Percentiles rank a stretch among this genome's conserved stretches.
Evolutionary conservation across 2,888 invertebrate genomes (phyloP).

Genomic region (Drosophila lacicola): DNA sequence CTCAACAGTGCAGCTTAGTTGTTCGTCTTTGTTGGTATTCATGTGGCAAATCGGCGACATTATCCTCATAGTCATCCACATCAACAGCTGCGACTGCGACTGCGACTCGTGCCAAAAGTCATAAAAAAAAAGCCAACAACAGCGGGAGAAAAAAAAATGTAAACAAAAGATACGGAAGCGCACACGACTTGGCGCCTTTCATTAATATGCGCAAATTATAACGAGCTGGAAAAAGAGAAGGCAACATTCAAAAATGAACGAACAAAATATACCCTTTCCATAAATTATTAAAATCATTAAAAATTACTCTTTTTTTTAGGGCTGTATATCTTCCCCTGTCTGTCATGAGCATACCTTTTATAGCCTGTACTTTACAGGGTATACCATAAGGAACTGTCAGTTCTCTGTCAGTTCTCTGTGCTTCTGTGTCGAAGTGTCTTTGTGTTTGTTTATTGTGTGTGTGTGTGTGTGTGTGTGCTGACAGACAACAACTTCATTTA

Average conservation of each 20-base stretch:
- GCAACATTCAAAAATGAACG: background rate
- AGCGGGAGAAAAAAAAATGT: conserved; percentile 5
- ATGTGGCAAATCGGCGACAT: conserved; percentile 73
- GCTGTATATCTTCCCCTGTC: too few relatives aligned
- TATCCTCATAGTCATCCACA: conserved; percentile 47
- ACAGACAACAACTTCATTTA: conserved; percentile 70
- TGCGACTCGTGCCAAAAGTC: conserved; percentile 64
- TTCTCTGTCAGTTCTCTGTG: conserved; percentile 8
- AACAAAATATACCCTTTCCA: background rate
- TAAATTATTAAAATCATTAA: background rate
- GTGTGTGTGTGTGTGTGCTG: conserved; percentile 27
- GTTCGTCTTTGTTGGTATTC: conserved; percentile 43
- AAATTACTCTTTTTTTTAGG: background rate
- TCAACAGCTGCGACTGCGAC: conserved; percentile 30
- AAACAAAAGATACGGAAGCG: conserved; percentile 7
- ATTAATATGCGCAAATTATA: conserved; percentile 64
- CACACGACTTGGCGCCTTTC: conserved; percentile 34
- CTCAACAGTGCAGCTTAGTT: conserved; percentile 19
- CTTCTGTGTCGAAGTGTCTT: conserved; percentile 5
- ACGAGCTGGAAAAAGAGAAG: conserved; percentile 18
- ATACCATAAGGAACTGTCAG: conserved; percentile 27
- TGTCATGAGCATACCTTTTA: background rate
- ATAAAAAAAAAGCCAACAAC: conserved; percentile 42
- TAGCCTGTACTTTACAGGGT: background rate
- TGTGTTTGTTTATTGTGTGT: conserved; percentile 19